phyloP scores from a whole-genome alignment of 2,797 vertebrate genomes.

The Anas flavirostris region DNA sequence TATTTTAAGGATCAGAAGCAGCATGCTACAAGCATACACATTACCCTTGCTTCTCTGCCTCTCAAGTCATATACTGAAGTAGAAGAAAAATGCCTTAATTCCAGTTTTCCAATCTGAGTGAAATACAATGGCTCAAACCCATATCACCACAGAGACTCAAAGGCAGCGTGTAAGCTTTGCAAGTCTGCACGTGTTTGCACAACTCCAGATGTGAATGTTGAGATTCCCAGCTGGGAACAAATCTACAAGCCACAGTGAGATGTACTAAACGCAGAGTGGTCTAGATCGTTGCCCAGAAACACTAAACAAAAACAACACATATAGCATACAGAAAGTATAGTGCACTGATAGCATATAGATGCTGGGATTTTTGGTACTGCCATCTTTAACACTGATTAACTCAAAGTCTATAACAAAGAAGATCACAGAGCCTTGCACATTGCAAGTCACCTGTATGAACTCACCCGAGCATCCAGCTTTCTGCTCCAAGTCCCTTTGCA shows the following conservation, averaged over 20 bases:
- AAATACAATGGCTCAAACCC: neutral
- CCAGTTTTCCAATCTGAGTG: neutral
- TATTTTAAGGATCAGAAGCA: neutral
- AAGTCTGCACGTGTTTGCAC: rapidly evolving
- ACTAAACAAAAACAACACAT: neutral
- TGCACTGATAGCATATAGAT: neutral
- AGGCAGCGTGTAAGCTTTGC: neutral
- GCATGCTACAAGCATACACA: neutral
- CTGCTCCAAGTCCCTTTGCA: neutral
- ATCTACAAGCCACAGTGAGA: neutral
- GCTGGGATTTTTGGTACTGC: neutral
- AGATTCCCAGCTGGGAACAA: neutral
- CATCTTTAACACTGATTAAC: neutral
- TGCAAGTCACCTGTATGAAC: neutral
- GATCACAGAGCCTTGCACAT: neutral
- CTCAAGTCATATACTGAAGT: neutral
- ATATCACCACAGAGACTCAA: neutral
- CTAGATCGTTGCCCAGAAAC: neutral
- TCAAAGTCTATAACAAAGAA: neutral
- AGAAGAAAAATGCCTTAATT: neutral
- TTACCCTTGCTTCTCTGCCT: neutral
- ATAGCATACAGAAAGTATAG: neutral
- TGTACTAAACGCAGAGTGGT: neutral
- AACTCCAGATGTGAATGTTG: neutral
- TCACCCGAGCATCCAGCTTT: slow-evolving; percentile 49